These are phyloP conservation scores for Marisa cornuarietis DNA, from an alignment of 1,140 invertebrate species.

Conservation along the genomic window DNA sequence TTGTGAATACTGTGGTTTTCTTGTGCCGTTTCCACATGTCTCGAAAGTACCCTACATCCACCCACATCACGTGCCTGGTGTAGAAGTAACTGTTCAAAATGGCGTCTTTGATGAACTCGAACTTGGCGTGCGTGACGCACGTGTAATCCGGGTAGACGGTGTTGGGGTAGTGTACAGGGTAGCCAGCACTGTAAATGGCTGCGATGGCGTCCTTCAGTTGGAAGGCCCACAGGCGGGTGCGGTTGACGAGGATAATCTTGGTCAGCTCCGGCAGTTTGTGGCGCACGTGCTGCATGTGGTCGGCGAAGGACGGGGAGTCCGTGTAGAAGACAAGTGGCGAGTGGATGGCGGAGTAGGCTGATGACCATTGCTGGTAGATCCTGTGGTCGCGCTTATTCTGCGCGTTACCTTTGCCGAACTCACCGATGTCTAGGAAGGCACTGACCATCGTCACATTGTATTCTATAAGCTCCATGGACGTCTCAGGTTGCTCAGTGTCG, in stretches of 20 bases:
- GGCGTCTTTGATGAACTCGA: constrained; percentile 26
- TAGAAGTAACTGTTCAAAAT: constrained; percentile 24
- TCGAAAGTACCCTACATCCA: constrained; percentile 41
- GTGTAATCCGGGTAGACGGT: constrained; percentile 40
- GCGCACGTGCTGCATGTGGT: constrained; percentile 27
- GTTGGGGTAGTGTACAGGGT: constrained; percentile 37
- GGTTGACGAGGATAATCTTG: constrained; percentile 29
- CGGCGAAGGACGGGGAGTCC: constrained; percentile 31
- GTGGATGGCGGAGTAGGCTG: constrained; percentile 20
- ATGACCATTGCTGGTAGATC: constrained; percentile 35
- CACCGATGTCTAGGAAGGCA: constrained; percentile 48
- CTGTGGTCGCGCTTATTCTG: constrained; percentile 4
- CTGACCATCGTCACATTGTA: constrained; percentile 39
- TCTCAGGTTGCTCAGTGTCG: no score
- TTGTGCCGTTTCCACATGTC: background rate
- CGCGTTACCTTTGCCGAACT: constrained; percentile 41
- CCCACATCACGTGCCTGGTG: constrained; percentile 35
- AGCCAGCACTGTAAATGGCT: constrained; percentile 32
- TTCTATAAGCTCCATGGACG: background rate
- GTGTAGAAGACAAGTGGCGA: constrained; percentile 45
- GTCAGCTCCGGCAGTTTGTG: constrained; percentile 18
- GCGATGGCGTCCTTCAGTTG: constrained; percentile 27
- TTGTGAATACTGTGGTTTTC: background rate
- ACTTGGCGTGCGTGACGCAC: constrained; percentile 41
- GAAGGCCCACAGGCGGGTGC: constrained; percentile 33